Base-by-base conservation (phyloP, 2,113 vertebrate species). In the Leiothrix lutea region DNA sequence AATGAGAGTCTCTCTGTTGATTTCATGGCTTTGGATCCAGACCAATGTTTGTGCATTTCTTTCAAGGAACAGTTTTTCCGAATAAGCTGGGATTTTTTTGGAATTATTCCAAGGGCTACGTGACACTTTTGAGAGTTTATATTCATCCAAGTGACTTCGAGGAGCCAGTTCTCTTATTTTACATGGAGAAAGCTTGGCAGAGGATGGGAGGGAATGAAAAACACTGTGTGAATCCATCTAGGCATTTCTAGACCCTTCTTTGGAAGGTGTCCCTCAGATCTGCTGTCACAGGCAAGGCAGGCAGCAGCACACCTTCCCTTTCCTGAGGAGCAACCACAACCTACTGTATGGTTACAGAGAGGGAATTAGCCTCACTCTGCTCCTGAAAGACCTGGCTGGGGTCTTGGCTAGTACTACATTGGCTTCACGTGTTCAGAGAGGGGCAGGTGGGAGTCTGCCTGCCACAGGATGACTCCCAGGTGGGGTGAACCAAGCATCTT, bases 31-130 rank as follows among this genome's bases (percentile, higher is more conserved):
- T 95, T 96, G 96, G 90, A 96, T 66, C 2, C 1, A 64, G 47
- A 93, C 93, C 95, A 96, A 83, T 96, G 85, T 96, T 97, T 96
- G 88, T 96, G 75, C 82, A 88, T 90, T 96, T 95, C 85, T 96
- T 93, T 96, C 79, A 96, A 90, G 94, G 31, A 96, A 58, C 88
- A 83, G 71, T 88, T 95, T 94, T 96, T 94, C 96, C 95, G 96
- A 95, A 90, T 90, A 94, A 93, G 79, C 67, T 2, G 1, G n/a
- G 67, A 69, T 96, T 84, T 90, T 94, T 83, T 10, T 71, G 94
- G 92, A 91, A 86, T 60, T 67, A 56, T 80, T 95, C 93, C 96
- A 96, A 87, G 93, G 94, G 79, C 85, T 96, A 95, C 94, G 90
- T 97, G 95, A 97, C 95, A 95, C 96, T 96, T 90, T 86, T 7